Base-by-base conservation (phyloP, 1,140 invertebrate species). In the Subanguina moxae region DNA sequence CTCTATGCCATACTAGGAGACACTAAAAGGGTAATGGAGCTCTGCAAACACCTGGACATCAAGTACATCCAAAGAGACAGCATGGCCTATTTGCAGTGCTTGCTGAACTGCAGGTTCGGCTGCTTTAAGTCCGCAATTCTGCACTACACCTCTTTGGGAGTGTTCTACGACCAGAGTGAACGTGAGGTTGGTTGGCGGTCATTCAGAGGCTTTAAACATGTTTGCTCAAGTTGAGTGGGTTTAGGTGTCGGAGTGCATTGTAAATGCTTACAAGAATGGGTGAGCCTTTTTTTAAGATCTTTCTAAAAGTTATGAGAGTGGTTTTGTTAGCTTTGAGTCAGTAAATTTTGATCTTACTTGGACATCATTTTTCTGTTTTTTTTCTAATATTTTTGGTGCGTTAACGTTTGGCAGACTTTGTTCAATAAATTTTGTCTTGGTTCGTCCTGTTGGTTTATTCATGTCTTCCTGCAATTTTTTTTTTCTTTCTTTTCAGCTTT, bases 41-140 rank as follows among this genome's bases (percentile, higher is more conserved):
- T 76, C 23, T 17, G 28, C 17, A 57, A 45, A 17, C 61, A 74
- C 45, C 84, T 96, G 80, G 93, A 96, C 78, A 87, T 93, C 59
- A 97, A 97, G 85, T 91, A 95, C 84, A 89, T 96, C 70, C 93
- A 96, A 82, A 85, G 94, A 80, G 92, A 95, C 84, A 92, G 92
- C 0, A 84, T 96, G 48, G 85, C 84, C 78, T 85, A 82, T 72
- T 71, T 73, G 0, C 62, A 28, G 1, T 78, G 73, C 61, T 69
- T 57, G n/a, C 30, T 70, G 0, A 27, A 62, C n/a, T 59, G 69
- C 13, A 30, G 64, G 9, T 75, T 70, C 45, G 73, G 73, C 7
- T 65, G 45, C 1, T 75, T 76, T 42, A 69, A 64, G 9, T 52
- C 46, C 38, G 73, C 73, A 11, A 68, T 65, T 23, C 32, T 68